phyloP scores from a whole-genome alignment of 2,113 vertebrate species.

The Emydocephalus ijimae region DNA sequence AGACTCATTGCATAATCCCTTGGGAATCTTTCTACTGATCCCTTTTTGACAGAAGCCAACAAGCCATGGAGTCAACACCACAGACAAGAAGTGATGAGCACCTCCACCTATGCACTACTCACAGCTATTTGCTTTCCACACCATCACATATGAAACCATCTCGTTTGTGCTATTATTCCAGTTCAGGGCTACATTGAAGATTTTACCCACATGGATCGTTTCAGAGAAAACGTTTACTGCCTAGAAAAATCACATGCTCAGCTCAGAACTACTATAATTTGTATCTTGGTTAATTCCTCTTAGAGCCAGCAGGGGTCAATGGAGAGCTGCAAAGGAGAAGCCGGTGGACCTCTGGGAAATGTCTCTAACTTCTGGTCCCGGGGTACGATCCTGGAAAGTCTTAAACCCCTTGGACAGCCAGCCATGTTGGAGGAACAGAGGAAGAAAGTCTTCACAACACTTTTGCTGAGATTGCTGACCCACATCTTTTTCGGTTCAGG shows the following conservation, averaged over 20 bases:
- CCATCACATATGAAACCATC: background rate
- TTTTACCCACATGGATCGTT: background rate
- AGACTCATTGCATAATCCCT: background rate
- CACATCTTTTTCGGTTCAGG: background rate
- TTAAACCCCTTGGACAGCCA: background rate
- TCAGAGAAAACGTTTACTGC: background rate
- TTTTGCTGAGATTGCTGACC: background rate
- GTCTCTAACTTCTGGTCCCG: background rate
- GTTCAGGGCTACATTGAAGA: too few species aligned
- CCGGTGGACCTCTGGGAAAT: too few species aligned
- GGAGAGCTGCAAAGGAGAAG: background rate
- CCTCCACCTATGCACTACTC: background rate
- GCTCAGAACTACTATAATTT: background rate
- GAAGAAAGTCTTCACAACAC: background rate
- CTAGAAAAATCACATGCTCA: background rate
- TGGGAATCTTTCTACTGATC: background rate
- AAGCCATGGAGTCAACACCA: background rate
- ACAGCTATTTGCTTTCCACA: background rate
- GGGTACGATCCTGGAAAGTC: background rate
- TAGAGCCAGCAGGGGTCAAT: constrained; percentile 24
- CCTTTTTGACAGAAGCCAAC: background rate
- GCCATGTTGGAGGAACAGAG: background rate
- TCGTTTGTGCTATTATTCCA: background rate
- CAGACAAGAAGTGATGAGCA: background rate
- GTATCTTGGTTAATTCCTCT: background rate